Evolutionary conservation across 2,888 invertebrate species (phyloP), one percentile per base, ranked within the genome.

Genomic region (Microctonus aethiopoides): DNA sequence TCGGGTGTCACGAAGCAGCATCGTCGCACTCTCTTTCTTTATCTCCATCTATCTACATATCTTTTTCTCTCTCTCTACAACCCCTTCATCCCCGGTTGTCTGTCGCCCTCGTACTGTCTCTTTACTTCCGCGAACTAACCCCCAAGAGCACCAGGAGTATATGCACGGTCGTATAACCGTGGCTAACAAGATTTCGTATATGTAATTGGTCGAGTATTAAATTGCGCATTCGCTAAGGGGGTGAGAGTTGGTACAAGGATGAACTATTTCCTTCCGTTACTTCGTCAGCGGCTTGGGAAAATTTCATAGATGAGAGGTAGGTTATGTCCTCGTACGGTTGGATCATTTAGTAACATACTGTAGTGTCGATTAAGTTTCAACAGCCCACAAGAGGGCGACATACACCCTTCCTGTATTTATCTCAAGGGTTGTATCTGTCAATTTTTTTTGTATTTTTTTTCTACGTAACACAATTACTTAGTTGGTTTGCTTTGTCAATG

Each of bases 201-300:
- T 85, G 85, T 86, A 86, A 86, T 86, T 86, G 86, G 85, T 86
- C 79, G 85, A 83, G 85, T 86, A 86, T 86, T 86, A 86, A 86
- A 86, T 85, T 86, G 85, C 85, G 84, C 84, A 86, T 86, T 86
- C 83, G 71, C 63, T 16, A 16, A 16, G 71, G 52, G 77, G 74
- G 72, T 74, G 68, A 70, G 67, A 29, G 7, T 20, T 46, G 20
- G 16, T n/a, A 46, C n/a, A n/a, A 16, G 46, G n/a, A 46, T 46
- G 20, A 46, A 20, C 7, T 68, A 69, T n/a, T 71, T 73, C 70
- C 72, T 65, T 67, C 74, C 68, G 62, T 70, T 46, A 5, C 16
- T 16, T 16, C n/a, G 46, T 75, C 72, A 72, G 74, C 76, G 73
- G 78, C 74, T 72, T 67, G 75, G 73, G 70, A 72, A 68, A 60